Evolutionary conservation across 2,797 vertebrate genomes (phyloP).

Genomic region (Anabas testudineus): DNA sequence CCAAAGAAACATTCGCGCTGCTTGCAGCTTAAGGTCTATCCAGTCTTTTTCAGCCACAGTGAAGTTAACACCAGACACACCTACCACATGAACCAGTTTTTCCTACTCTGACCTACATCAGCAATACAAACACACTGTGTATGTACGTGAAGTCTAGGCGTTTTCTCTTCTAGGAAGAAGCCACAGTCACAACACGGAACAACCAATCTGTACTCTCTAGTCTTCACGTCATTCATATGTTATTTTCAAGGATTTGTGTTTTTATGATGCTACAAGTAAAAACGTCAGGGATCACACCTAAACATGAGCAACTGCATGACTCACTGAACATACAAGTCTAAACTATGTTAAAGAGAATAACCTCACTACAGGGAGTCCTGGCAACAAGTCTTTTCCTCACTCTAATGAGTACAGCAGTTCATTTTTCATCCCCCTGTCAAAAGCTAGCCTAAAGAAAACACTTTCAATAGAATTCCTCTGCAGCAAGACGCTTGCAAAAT

Average conservation of each 20-base stretch:
- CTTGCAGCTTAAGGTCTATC: constrained; percentile 26
- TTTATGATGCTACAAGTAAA: constrained; percentile 2
- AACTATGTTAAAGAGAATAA: constrained; percentile 17
- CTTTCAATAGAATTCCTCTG: constrained; percentile 21
- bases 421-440: constrained; percentile 50
- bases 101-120: constrained; percentile 79
- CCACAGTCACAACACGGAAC: constrained; percentile 49
- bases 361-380: constrained; percentile 14
- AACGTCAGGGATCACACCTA: constrained; percentile 6
- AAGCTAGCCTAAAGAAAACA: constrained; percentile 52
- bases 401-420: constrained; percentile 29
- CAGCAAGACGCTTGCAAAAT: constrained; percentile 2
- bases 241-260: constrained; percentile 7
- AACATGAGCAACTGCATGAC: neutral
- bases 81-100: constrained; percentile 80
- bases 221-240: neutral
- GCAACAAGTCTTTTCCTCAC: constrained; percentile 33
- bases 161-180: constrained; percentile 72
- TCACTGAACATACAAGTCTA: constrained; percentile 3
- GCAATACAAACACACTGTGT: constrained; percentile 80
- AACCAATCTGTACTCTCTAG: constrained; percentile 25
- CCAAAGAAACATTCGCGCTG: constrained; percentile 22
- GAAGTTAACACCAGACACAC: constrained; percentile 73
- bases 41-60: constrained; percentile 45
- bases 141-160: constrained; percentile 61